phyloP scores from a whole-genome alignment of 2,888 invertebrate species.

The Asteroscopus sphinx region DNA sequence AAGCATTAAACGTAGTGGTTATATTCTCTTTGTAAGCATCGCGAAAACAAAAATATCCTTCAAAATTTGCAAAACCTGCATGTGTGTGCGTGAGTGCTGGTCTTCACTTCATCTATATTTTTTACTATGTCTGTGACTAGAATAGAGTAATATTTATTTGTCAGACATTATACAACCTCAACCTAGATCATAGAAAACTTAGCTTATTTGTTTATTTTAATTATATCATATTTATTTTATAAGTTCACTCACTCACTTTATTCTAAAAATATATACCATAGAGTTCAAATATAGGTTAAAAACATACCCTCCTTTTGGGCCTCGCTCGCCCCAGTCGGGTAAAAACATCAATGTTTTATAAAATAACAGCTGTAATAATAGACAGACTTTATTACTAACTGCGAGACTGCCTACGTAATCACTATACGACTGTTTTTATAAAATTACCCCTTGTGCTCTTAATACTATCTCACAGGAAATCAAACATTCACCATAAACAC shows the following conservation, averaged over 20 bases:
- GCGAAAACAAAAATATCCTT: too few relatives aligned
- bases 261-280: conserved; percentile 3
- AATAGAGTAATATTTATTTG: too few relatives aligned
- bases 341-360: conserved; percentile 2
- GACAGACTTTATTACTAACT: conserved; percentile 5
- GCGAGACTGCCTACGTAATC: conserved; percentile 33
- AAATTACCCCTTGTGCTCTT: conserved; percentile 66
- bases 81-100: too few relatives aligned
- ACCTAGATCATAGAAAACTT: conserved; percentile 26
- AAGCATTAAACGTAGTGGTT: too few relatives aligned
- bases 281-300: too few relatives aligned
- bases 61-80: too few relatives aligned
- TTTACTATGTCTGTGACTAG: too few relatives aligned
- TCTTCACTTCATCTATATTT: too few relatives aligned
- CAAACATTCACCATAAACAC: conserved; percentile 56
- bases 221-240: conserved; percentile 10
- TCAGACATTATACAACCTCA: too few relatives aligned
- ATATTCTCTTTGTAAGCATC: too few relatives aligned
- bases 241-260: neutral
- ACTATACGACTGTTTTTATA: conserved; percentile 45
- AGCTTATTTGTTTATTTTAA: conserved; percentile 7
- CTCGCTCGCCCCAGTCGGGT: too few relatives aligned
- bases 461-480: conserved; percentile 57
- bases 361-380: conserved; percentile 26
- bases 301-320: too few relatives aligned